A percentile compares a stretch with the other conserved stretches of the same genome.
These are phyloP conservation scores for Cyanoramphus novaezelandiae DNA, from an alignment of 2,113 vertebrate genomes.

Conservation along the genomic window DNA sequence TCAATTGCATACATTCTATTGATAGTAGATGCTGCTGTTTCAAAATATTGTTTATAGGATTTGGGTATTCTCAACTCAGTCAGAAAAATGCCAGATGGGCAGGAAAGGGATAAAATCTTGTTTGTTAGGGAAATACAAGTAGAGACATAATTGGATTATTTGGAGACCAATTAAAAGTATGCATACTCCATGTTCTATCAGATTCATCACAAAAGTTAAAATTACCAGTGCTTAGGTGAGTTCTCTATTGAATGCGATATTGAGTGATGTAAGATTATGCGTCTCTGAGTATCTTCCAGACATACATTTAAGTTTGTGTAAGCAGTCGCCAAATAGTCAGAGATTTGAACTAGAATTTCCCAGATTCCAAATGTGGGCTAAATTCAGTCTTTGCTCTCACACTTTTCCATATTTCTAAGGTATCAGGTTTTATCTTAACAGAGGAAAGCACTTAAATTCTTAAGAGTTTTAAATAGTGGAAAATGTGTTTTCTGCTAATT, in stretches of 20 bases:
- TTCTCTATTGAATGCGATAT: neutral
- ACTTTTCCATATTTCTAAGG: neutral
- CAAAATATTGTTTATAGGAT: neutral
- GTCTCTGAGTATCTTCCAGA: neutral
- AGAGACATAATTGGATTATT: neutral
- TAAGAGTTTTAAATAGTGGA: neutral
- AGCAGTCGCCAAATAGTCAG: neutral
- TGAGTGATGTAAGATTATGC: neutral
- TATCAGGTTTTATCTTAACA: neutral
- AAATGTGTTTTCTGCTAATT: neutral
- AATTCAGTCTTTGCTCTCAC: neutral
- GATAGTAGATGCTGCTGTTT: neutral
- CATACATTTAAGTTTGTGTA: neutral
- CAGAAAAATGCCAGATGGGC: neutral
- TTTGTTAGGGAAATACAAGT: neutral
- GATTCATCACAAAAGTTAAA: neutral
- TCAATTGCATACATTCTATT: neutral
- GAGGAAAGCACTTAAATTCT: neutral
- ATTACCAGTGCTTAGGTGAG: neutral
- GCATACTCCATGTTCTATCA: neutral
- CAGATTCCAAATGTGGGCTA: neutral
- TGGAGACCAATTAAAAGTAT: neutral
- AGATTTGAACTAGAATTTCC: neutral
- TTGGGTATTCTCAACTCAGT: neutral
- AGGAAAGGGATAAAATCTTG: neutral